Evolutionary conservation across 1,140 invertebrate species (phyloP).

Genomic region (Diplogasteroides magnus): DNA sequence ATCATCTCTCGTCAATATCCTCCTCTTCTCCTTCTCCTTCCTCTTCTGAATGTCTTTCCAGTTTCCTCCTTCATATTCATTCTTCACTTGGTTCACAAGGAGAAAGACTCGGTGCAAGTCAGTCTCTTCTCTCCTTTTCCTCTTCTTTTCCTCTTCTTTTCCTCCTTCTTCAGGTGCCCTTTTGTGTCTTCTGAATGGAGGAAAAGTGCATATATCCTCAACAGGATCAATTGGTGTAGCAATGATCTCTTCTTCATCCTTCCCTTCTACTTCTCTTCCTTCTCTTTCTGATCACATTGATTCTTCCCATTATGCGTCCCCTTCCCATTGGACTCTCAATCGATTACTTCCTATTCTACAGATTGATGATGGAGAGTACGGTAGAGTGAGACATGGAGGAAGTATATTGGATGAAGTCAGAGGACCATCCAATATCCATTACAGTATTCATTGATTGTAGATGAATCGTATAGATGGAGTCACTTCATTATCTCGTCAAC

Average conservation of each 20-base stretch:
- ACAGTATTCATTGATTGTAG: background rate
- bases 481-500: background rate
- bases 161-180: background rate
- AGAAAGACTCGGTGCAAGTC: background rate
- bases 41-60: background rate
- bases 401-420: background rate
- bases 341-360: background rate
- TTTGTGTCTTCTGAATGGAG: background rate
- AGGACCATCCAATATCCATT: background rate
- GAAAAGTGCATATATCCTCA: background rate
- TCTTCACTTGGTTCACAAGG: background rate
- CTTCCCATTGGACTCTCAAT: no score
- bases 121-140: background rate
- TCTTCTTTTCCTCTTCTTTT: no score
- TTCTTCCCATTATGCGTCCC: no score
- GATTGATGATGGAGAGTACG: background rate
- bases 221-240: background rate
- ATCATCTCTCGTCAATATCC: background rate
- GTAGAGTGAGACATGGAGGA: background rate
- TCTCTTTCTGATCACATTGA: no score
- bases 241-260: background rate
- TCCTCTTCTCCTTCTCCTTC: background rate
- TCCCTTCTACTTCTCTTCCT: background rate
- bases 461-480: background rate
- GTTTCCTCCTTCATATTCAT: background rate